Evolutionary conservation across 2,797 vertebrate genomes (phyloP).

Genomic region (Onychomys arenicola): DNA sequence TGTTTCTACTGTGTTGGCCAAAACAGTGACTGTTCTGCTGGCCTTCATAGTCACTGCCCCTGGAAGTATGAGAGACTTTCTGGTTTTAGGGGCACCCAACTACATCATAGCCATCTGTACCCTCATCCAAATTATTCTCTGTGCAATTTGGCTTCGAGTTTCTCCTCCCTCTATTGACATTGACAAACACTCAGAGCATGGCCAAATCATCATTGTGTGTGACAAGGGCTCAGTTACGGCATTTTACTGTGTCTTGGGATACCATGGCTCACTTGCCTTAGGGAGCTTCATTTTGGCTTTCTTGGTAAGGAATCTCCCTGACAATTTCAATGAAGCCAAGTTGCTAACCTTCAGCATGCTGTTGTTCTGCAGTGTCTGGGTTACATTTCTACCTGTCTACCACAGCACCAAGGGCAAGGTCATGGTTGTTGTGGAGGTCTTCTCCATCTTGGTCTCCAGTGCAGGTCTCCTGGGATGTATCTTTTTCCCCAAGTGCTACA

Average conservation of each 20-base stretch:
- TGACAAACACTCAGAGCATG: background rate
- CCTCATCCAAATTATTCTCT: background rate
- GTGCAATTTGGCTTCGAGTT: background rate
- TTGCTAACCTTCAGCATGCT: too few relatives aligned
- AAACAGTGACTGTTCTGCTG: too few relatives aligned
- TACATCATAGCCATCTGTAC: background rate
- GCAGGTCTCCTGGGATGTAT: background rate
- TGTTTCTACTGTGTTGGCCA: too few relatives aligned
- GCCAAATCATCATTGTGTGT: background rate
- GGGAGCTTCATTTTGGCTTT: background rate
- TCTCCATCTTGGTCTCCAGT: background rate
- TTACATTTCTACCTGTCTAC: background rate
- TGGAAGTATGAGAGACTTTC: too few relatives aligned
- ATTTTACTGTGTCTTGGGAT: background rate
- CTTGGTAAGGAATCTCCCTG: background rate
- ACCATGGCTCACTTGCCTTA: background rate
- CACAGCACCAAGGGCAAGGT: background rate
- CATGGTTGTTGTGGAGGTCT: background rate
- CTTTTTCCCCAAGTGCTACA: background rate
- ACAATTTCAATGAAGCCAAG: too few relatives aligned
- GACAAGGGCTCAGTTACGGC: background rate
- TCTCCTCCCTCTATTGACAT: background rate
- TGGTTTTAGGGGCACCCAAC: fast-evolving
- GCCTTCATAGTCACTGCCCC: too few relatives aligned
- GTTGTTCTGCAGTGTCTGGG: too few relatives aligned